Evolutionary conservation across 2,888 invertebrate genomes (phyloP).

Genomic region (Cetonia aurata): DNA sequence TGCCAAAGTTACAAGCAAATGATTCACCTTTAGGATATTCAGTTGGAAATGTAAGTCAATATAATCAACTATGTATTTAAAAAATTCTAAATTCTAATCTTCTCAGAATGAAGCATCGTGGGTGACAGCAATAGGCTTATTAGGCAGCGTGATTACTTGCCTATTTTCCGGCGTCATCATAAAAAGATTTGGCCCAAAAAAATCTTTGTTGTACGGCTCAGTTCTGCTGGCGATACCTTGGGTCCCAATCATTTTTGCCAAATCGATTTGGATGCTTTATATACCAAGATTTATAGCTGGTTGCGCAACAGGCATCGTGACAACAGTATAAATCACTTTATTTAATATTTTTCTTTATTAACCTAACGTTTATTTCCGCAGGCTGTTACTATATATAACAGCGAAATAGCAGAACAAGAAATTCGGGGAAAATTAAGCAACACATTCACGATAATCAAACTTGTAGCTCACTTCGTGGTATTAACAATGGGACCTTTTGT

Average conservation of each 20-base stretch:
- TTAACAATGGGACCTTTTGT: slow-evolving; percentile 69
- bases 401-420: slow-evolving; percentile 65
- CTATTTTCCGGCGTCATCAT: slow-evolving; percentile 70
- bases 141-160: slow-evolving; percentile 72
- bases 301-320: slow-evolving; percentile 76
- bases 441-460: slow-evolving; percentile 47
- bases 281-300: slow-evolving; percentile 77
- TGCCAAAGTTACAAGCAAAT: slow-evolving; percentile 48
- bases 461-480: slow-evolving; percentile 65
- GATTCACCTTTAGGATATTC: slow-evolving; percentile 51
- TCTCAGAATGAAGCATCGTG: slow-evolving; percentile 69
- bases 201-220: slow-evolving; percentile 68
- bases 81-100: not conserved
- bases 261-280: slow-evolving; percentile 68
- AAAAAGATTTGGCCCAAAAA: slow-evolving; percentile 71
- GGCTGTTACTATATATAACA: slow-evolving; percentile 64
- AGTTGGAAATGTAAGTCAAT: slow-evolving; percentile 43
- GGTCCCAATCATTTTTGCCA: slow-evolving; percentile 59
- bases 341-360: not conserved
- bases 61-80: slow-evolving; percentile 10
- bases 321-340: slow-evolving; percentile 50
- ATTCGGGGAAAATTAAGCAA: slow-evolving; percentile 62
- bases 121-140: slow-evolving; percentile 71
- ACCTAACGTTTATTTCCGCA: slow-evolving; percentile 58
- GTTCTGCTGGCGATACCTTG: slow-evolving; percentile 71